Percentiles rank a stretch among this genome's conserved stretches.
Evolutionary conservation across 2,888 invertebrate species (phyloP).

Genomic region (Mythimna lalbum): DNA sequence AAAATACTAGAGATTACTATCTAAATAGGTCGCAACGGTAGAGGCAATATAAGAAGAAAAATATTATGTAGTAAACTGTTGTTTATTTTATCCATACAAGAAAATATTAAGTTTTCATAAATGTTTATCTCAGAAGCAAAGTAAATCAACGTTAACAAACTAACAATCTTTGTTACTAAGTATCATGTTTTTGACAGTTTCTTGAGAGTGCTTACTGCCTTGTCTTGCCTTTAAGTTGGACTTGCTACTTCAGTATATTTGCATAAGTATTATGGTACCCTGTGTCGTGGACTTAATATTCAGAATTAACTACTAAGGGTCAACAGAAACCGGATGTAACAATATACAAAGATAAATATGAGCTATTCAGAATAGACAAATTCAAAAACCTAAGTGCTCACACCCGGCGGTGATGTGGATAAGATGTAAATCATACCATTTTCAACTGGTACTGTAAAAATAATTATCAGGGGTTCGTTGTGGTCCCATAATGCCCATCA

Average conservation of each 20-base stretch:
- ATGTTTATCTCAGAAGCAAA: background rate
- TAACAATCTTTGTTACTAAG: background rate
- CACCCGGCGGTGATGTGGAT: too few species aligned
- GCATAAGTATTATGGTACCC: too few species aligned
- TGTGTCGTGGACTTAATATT: background rate
- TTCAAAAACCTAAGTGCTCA: too few species aligned
- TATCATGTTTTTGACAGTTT: conserved; percentile 1
- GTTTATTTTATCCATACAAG: conserved; percentile 36
- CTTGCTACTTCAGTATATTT: background rate
- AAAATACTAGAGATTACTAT: conserved; percentile 36
- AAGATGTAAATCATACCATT: too few species aligned
- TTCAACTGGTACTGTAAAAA: too few species aligned
- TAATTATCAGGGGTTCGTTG: too few species aligned
- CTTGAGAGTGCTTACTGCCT: background rate
- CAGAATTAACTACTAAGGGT: too few species aligned
- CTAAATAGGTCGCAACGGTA: conserved; percentile 51
- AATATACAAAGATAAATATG: too few species aligned
- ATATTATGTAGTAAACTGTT: conserved; percentile 39
- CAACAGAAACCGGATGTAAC: too few species aligned
- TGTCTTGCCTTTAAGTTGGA: background rate
- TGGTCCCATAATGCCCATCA: too few species aligned
- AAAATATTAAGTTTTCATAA: conserved; percentile 29
- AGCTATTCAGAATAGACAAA: too few species aligned
- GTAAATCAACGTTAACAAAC: conserved; percentile 27
- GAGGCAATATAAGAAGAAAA: conserved; percentile 39